Conservation (phyloP, 2,888 invertebrate species). For the Apotomis turbidana region DNA sequence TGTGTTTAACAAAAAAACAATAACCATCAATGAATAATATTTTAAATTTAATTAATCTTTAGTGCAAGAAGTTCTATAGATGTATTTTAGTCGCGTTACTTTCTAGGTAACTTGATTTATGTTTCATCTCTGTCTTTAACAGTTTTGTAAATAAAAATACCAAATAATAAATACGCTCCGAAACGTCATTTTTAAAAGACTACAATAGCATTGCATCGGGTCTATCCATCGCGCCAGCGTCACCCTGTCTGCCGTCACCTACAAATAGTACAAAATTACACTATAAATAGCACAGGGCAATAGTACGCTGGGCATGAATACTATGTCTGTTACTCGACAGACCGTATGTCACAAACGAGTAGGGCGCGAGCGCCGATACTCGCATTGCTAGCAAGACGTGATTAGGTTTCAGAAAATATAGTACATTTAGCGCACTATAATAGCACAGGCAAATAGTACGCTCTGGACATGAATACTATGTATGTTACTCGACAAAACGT, state of each 20-base stretch:
- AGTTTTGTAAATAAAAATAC: not conserved
- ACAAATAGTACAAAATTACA: conserved; percentile 30
- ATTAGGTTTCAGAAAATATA: too few species aligned
- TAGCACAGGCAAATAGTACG: conserved; percentile 21
- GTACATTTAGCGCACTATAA: not conserved
- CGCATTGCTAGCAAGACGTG: too few species aligned
- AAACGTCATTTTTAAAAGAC: not conserved
- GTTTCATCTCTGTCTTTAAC: too few species aligned
- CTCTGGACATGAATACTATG: conserved; percentile 6
- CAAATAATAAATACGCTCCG: not conserved
- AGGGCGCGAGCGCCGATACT: not conserved
- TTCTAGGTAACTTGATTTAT: too few species aligned
- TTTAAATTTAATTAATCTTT: too few species aligned
- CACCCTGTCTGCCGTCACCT: conserved; percentile 33
- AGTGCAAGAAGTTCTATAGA: too few species aligned
- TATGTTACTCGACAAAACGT: conserved; percentile 2
- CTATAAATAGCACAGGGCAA: conserved; percentile 19
- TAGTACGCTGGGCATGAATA: conserved; percentile 16
- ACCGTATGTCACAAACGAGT: conserved; percentile 5
- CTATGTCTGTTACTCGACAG: conserved; percentile 7
- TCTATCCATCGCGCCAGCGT: conserved; percentile 7
- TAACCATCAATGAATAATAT: too few species aligned
- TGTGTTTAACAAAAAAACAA: too few species aligned
- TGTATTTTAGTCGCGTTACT: too few species aligned
- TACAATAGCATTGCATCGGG: conserved; percentile 10